Conservation (phyloP, 2,113 vertebrate species). For the Heptranchias perlo region DNA sequence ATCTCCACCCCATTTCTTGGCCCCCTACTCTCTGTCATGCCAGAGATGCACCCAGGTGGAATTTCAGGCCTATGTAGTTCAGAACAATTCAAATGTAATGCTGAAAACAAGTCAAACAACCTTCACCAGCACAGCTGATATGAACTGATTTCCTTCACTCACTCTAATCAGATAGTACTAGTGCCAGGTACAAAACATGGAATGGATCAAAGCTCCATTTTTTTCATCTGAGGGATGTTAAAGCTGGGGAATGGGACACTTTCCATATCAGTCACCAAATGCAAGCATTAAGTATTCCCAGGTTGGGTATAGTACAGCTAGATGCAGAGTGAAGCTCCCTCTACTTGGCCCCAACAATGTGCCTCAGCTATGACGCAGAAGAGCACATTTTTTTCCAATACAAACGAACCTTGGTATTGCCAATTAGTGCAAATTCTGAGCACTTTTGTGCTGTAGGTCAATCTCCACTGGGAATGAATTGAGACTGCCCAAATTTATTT, state of each 20-base stretch:
- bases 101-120: neutral
- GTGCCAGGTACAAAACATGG: neutral
- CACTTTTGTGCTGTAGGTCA: no score
- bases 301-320: neutral
- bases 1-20: neutral
- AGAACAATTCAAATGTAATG: no score
- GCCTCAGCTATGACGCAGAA: no score
- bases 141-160: neutral
- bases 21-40: no score
- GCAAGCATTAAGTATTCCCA: neutral
- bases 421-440: no score
- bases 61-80: neutral
- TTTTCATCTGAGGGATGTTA: neutral
- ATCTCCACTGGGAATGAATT: no score
- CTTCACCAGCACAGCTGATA: neutral
- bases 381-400: neutral
- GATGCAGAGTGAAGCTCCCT: neutral
- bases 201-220: neutral
- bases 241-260: neutral
- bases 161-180: neutral
- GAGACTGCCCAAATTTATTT: neutral
- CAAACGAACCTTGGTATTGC: no score
- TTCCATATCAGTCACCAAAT: neutral
- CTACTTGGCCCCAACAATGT: neutral
- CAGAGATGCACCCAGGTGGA: neutral